Evolutionary conservation across 1,140 invertebrate genomes (phyloP).

Genomic region (Heliconius hewitsoni): DNA sequence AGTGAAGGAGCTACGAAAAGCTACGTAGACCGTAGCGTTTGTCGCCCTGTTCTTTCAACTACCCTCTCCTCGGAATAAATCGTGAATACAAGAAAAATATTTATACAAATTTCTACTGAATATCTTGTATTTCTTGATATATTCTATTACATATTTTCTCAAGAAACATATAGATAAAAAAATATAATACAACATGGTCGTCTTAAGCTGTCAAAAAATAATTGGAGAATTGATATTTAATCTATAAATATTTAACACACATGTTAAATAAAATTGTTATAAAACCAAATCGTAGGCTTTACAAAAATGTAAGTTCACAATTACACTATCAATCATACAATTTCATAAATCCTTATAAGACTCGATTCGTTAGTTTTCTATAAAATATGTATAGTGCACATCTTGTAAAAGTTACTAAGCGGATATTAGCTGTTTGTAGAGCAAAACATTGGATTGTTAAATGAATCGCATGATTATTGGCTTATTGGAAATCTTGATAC

Average conservation of each 20-base stretch:
- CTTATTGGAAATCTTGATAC: constrained; percentile 4
- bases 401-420: too few species aligned
- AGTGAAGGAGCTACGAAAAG: not conserved
- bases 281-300: too few species aligned
- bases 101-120: not conserved
- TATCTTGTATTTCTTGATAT: not conserved
- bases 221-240: too few species aligned
- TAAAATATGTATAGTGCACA: not conserved
- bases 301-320: too few species aligned
- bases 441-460: not conserved
- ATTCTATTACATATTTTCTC: not conserved
- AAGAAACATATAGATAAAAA: not conserved
- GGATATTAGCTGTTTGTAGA: constrained; percentile 2
- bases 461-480: not conserved
- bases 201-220: too few species aligned
- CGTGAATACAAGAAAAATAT: not conserved
- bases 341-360: not conserved
- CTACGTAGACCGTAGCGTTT: not conserved
- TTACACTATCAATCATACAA: not conserved
- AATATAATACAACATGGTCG: too few species aligned
- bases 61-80: not conserved
- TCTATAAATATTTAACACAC: too few species aligned
- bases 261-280: too few species aligned
- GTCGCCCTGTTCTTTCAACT: not conserved
- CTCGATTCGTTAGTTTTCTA: not conserved